A percentile compares a stretch with the other conserved stretches of the same genome.
Evolutionary conservation across 2,888 invertebrate genomes (phyloP).

Genomic region (Rhodophaea formosa): DNA sequence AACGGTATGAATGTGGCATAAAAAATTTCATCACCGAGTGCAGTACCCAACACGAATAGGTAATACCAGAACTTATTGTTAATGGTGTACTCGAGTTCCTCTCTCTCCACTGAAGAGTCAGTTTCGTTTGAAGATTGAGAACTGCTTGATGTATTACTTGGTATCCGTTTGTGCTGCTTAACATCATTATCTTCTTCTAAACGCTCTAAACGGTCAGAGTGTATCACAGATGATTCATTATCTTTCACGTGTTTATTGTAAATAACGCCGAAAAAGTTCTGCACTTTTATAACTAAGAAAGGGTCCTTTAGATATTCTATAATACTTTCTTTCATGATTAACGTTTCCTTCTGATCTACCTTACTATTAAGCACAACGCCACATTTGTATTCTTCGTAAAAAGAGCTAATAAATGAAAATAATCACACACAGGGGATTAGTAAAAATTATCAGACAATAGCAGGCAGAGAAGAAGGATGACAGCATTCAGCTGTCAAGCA

Average conservation of each 20-base stretch:
- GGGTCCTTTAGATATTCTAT: constrained; percentile 89
- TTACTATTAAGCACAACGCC: background rate
- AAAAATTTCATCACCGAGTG: constrained; percentile 94
- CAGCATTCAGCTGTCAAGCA: no score
- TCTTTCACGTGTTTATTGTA: constrained; percentile 58
- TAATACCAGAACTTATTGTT: constrained; percentile 91
- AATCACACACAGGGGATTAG: no score
- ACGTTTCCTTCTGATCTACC: background rate
- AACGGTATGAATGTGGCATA: constrained; percentile 95
- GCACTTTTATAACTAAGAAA: constrained; percentile 87
- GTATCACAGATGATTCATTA: constrained; percentile 48
- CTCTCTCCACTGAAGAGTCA: constrained; percentile 60
- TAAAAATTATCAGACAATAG: no score
- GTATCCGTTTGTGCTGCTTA: constrained; percentile 61
- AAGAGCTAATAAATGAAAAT: no score
- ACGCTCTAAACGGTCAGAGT: constrained; percentile 51
- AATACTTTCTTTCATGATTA: constrained; percentile 64
- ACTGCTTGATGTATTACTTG: constrained; percentile 65
- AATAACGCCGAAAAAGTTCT: constrained; percentile 88
- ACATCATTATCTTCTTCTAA: constrained; percentile 49
- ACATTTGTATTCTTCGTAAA: background rate
- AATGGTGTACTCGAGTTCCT: constrained; percentile 75
- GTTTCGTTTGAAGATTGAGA: constrained; percentile 67
- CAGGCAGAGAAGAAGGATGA: no score
- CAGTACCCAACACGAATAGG: constrained; percentile 91